A percentile compares a stretch with the other conserved stretches of the same genome.
Evolutionary conservation across 2,797 vertebrate species (phyloP).

Genomic region (Apodemus agrarius): DNA sequence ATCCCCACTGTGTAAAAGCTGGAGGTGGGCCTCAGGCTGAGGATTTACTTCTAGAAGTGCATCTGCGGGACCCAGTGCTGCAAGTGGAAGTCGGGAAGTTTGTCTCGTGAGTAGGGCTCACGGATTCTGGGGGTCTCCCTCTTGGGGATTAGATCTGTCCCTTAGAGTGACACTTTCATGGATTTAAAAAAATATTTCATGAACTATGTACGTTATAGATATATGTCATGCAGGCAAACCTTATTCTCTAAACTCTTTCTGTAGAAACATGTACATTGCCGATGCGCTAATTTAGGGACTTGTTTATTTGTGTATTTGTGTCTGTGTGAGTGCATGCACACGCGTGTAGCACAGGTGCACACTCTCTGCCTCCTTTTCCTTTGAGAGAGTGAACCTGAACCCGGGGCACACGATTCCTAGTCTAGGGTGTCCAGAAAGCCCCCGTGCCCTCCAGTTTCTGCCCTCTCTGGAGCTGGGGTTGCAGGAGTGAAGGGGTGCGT

Average conservation of each 20-base stretch:
- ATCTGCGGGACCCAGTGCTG: conserved; percentile 93
- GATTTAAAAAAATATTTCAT: conserved; percentile 34
- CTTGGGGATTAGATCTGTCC: not conserved
- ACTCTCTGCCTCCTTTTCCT: not conserved
- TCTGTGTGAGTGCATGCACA: no score
- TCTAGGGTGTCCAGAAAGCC: not conserved
- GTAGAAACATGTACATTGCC: not conserved
- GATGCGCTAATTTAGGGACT: not conserved
- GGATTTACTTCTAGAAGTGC: conserved; percentile 94
- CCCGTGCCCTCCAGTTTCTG: not conserved
- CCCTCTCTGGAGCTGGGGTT: not conserved
- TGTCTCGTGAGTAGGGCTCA: conserved; percentile 95
- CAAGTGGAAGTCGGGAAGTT: conserved; percentile 98
- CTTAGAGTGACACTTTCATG: conserved; percentile 7
- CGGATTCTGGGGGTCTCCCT: not conserved
- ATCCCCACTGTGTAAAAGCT: conserved; percentile 89
- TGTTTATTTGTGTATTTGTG: not conserved
- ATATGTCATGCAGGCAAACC: not conserved
- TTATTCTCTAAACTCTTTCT: not conserved
- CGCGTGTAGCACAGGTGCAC: no score
- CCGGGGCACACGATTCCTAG: not conserved
- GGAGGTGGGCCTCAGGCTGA: conserved; percentile 89
- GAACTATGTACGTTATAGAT: not conserved
- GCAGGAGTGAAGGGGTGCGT: no score
- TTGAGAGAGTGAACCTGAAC: not conserved